phyloP scores from a whole-genome alignment of 1,140 invertebrate species.

The Trichonephila clavata region DNA sequence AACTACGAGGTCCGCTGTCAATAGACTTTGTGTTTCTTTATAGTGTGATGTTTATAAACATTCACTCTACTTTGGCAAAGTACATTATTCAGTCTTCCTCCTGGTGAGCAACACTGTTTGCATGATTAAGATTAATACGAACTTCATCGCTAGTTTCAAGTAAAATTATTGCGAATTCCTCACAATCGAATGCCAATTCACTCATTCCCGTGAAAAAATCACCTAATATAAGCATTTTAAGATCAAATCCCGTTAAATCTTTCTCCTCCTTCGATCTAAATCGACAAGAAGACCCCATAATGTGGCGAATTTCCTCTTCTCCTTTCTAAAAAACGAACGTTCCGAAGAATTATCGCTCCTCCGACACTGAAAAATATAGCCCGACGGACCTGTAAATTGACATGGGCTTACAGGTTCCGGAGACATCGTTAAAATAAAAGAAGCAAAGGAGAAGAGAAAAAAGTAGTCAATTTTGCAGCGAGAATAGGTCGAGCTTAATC shows the following conservation, averaged over 20 bases:
- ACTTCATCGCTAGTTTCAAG: too few relatives aligned
- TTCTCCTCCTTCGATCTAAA: neutral
- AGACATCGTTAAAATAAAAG: conserved; percentile 57
- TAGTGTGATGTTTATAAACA: too few relatives aligned
- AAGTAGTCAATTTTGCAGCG: conserved; percentile 57
- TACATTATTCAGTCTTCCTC: too few relatives aligned
- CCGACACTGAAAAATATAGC: conserved; percentile 67
- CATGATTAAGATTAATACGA: too few relatives aligned
- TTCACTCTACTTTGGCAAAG: too few relatives aligned
- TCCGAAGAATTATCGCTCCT: conserved; percentile 28
- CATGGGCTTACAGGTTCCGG: conserved; percentile 50
- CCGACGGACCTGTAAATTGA: conserved; percentile 66
- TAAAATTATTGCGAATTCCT: too few relatives aligned
- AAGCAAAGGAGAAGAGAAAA: neutral
- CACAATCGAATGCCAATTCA: too few relatives aligned
- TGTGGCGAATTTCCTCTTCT: neutral
- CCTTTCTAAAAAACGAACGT: conserved; percentile 26
- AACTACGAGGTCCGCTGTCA: too few relatives aligned
- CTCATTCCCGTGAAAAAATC: too few relatives aligned
- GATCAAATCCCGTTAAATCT: neutral
- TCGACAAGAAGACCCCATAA: neutral
- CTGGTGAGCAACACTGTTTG: too few relatives aligned
- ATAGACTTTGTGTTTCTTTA: too few relatives aligned
- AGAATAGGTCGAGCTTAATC: conserved; percentile 57
- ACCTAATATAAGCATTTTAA: too few relatives aligned